Evolutionary conservation across 2,888 invertebrate species (phyloP), one percentile per base, ranked within the genome.

Genomic region (Busseola fusca): DNA sequence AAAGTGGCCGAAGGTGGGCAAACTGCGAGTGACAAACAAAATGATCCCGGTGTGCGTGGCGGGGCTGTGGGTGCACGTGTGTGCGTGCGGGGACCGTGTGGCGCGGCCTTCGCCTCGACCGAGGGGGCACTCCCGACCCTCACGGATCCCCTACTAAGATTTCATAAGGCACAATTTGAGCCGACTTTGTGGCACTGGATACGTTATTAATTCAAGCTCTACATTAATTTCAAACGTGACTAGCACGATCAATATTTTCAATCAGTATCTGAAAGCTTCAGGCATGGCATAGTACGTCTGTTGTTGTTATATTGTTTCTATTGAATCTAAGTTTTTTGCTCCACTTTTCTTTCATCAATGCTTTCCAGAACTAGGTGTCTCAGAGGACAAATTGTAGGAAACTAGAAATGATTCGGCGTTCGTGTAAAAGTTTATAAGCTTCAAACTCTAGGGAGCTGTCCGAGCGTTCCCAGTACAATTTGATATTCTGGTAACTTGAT

Each of bases 31-130:
- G 64, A 78, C 64, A 78, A 78, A 81, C 30, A 78, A 57, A 66
- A 16, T 54, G n/a, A 37, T 50, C 18, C 21, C 12, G 6, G 48
- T 67, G 57, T 73, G 70, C 77, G 70, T 52, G 12, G 34, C 27
- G 57, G 14, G 30, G 9, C 48, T 40, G 76, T 37, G 37, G 50
- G 34, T 50, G 54, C 37, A 45, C 30, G 3, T 40, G 64, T 25
- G 57, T 42, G 42, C 12, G 45, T 40, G 42, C 40, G 76, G n/a
- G 63, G 60, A 16, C 45, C 9, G 64, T 34, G 77, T 21, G 25
- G n/a, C 12, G 73, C 56, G 84, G 82, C 82, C 84, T 84, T 82
- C 79, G 79, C 70, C 75, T 82, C 84, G 72, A 72, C 79, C 79
- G 84, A 56, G 73, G 72, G 63, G 74, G 48, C 60, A 57, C 69